A percentile compares a stretch with the other conserved stretches of the same genome.
Evolutionary conservation across 2,888 invertebrate species (phyloP).

Genomic region (Tetanocera ferruginea): DNA sequence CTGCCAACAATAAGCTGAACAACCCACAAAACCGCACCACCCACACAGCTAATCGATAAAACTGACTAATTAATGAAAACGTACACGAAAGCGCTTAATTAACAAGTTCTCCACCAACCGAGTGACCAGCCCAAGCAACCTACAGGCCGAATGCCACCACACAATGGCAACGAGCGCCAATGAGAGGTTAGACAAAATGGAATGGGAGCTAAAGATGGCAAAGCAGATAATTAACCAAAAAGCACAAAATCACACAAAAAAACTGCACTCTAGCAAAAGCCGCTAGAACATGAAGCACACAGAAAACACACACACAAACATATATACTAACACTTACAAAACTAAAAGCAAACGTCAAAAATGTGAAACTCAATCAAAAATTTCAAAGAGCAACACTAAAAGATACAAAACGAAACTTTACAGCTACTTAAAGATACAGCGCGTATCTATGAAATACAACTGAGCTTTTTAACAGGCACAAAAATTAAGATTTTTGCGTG

Average conservation of each 20-base stretch:
- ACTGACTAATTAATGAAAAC: conserved; percentile 58
- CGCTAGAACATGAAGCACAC: background rate
- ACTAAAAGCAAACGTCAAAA: background rate
- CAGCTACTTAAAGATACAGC: conserved; percentile 21
- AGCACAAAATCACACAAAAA: background rate
- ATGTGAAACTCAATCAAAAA: background rate
- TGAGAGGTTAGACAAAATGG: background rate
- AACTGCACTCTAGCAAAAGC: background rate
- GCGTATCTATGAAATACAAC: conserved; percentile 23
- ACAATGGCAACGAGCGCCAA: background rate
- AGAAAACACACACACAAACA: background rate
- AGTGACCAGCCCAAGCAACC: background rate
- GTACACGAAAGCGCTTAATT: conserved; percentile 56
- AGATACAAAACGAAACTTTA: background rate
- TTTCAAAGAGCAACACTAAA: background rate
- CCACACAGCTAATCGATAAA: conserved; percentile 56
- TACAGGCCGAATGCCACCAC: background rate
- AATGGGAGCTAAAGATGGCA: background rate
- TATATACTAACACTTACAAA: background rate
- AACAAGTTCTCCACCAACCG: conserved; percentile 51
- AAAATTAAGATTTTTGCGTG: conserved; percentile 28
- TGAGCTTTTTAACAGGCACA: background rate
- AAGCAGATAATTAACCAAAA: background rate
- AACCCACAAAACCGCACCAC: conserved; percentile 28
- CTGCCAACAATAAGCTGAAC: background rate